Evolutionary conservation across 2,797 vertebrate genomes (phyloP).

Genomic region (Onychomys leucogaster): DNA sequence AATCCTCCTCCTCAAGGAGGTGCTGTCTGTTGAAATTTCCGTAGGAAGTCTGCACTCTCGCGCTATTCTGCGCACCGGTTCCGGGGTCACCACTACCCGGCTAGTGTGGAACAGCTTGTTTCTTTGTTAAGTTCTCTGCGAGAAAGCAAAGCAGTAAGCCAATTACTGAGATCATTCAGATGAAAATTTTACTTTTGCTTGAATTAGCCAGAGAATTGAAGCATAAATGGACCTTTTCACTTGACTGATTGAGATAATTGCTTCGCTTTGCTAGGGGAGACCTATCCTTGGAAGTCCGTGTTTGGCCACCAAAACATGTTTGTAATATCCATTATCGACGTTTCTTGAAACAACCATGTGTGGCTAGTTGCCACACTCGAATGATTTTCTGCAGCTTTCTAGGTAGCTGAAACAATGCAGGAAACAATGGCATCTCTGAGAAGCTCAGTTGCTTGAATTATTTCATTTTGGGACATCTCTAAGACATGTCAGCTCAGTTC

Average conservation of each 20-base stretch:
- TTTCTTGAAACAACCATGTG: conserved; percentile 68
- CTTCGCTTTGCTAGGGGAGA: conserved; percentile 77
- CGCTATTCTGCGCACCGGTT: not conserved
- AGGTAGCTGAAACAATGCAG: conserved; percentile 54
- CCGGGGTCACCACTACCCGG: not conserved
- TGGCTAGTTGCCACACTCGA: conserved; percentile 65
- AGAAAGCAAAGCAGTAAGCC: conserved; percentile 78
- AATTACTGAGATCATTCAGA: conserved; percentile 84
- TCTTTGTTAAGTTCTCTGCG: conserved; percentile 72
- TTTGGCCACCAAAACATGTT: conserved; percentile 81
- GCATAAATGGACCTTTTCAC: conserved; percentile 84
- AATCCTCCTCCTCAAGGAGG: not conserved
- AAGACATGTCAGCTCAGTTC: not conserved
- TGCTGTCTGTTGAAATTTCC: conserved; percentile 40
- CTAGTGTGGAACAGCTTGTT: conserved; percentile 2
- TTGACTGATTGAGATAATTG: conserved; percentile 83
- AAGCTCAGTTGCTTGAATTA: conserved; percentile 10
- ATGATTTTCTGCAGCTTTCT: not conserved
- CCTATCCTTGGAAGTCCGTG: conserved; percentile 71
- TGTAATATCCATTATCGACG: conserved; percentile 76
- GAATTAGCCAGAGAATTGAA: conserved; percentile 83
- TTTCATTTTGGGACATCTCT: conserved; percentile 28
- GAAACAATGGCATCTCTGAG: not conserved
- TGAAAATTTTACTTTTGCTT: conserved; percentile 85
- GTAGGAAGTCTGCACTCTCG: not conserved